Conservation (phyloP, 2,888 invertebrate species). For the Entomobrya multifasciata region DNA sequence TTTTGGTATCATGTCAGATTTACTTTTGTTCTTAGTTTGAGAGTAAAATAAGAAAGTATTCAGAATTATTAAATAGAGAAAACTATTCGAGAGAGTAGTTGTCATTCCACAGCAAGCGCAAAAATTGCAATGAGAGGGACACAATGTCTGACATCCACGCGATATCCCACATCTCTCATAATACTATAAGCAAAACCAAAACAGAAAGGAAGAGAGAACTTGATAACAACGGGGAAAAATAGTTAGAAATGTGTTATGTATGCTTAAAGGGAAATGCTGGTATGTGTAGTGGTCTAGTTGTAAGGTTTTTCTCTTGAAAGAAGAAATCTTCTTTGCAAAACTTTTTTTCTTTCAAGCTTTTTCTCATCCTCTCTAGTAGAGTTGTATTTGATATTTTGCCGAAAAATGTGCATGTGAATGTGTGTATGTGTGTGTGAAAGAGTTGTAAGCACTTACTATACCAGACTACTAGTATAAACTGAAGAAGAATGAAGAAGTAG, state of each 20-base stretch:
- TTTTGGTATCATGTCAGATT: too few relatives aligned
- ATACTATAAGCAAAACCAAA: not conserved
- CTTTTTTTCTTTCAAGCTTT: not conserved
- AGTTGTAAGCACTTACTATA: constrained; percentile 2
- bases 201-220: not conserved
- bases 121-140: not conserved
- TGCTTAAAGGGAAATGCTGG: not conserved
- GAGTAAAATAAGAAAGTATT: not conserved
- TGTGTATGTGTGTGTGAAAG: constrained; percentile 11
- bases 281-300: not conserved
- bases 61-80: not conserved
- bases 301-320: not conserved
- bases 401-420: constrained; percentile 32
- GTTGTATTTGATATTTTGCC: constrained; percentile 37
- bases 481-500: constrained; percentile 15
- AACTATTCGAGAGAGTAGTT: not conserved
- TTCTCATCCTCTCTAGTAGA: too few relatives aligned
- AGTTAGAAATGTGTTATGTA: too few relatives aligned
- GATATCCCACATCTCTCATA: constrained; percentile 26
- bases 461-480: not conserved
- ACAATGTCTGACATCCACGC: constrained; percentile 13
- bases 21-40: too few relatives aligned
- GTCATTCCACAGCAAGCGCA: constrained; percentile 21
- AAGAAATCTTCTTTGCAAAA: constrained; percentile 6
- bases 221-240: constrained; percentile 4